phyloP scores from a whole-genome alignment of 2,888 invertebrate genomes.

The Cryptocephalus moraei region DNA sequence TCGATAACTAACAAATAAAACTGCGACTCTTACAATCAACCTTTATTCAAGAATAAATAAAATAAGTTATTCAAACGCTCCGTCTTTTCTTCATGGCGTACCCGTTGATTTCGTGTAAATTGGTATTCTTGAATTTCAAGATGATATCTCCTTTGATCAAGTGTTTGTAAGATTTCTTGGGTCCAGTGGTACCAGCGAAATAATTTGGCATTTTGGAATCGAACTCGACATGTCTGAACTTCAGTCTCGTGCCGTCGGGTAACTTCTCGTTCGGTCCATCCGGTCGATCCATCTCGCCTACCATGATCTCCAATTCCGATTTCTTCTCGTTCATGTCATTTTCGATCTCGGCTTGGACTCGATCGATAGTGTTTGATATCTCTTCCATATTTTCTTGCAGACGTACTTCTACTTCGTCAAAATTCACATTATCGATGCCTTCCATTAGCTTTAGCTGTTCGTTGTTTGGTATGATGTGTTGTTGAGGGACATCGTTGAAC shows the following conservation, averaged over 20 bases:
- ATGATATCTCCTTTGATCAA: constrained; percentile 33
- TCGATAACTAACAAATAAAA: too few relatives aligned
- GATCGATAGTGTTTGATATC: constrained; percentile 28
- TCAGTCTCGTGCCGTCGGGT: constrained; percentile 24
- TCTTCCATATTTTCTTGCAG: constrained; percentile 26
- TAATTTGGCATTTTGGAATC: constrained; percentile 15
- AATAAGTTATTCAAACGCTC: too few relatives aligned
- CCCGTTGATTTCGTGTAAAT: constrained; percentile 31
- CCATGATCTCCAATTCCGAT: constrained; percentile 17
- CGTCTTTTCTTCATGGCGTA: constrained; percentile 17
- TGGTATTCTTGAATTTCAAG: constrained; percentile 28
- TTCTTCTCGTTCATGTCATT: constrained; percentile 33
- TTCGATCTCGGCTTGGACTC: constrained; percentile 34
- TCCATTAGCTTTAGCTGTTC: constrained; percentile 16
- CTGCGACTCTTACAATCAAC: too few relatives aligned
- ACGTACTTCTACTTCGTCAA: constrained; percentile 16
- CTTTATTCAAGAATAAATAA: too few relatives aligned
- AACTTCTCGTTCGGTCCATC: constrained; percentile 23
- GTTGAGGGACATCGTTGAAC: constrained; percentile 26
- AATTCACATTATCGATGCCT: constrained; percentile 23
- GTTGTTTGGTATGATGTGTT: constrained; percentile 27
- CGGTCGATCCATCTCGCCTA: constrained; percentile 26
- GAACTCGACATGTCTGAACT: constrained; percentile 27
- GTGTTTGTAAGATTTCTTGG: constrained; percentile 31
- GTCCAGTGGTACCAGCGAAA: constrained; percentile 11